Percentiles rank a stretch among this genome's conserved stretches.
phyloP scores from a whole-genome alignment of 2,888 invertebrate genomes.

The Eupithecia abbreviata region DNA sequence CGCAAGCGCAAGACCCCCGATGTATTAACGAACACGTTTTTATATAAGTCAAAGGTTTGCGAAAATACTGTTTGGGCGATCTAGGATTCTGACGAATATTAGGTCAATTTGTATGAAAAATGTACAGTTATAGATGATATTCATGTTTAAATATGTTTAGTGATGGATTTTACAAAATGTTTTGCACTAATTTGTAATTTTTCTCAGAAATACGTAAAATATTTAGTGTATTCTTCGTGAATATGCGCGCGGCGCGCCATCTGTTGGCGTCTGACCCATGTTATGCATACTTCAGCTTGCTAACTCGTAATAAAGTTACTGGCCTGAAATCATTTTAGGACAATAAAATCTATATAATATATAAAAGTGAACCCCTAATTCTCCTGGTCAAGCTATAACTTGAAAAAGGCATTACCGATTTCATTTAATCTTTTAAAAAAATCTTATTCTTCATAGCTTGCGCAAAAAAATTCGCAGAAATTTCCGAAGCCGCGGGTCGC shows the following conservation, averaged over 20 bases:
- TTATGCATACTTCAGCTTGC: no score
- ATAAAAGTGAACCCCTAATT: no score
- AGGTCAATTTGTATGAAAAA: neutral
- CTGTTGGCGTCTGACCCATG: neutral
- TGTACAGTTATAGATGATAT: neutral
- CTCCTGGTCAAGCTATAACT: no score
- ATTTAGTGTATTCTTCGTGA: neutral
- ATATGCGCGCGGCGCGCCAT: neutral
- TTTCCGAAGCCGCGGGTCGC: no score
- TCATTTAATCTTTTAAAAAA: no score
- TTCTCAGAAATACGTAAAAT: neutral
- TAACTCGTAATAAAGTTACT: no score
- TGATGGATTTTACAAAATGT: neutral
- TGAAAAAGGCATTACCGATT: no score
- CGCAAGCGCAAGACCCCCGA: constrained; percentile 20
- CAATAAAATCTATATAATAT: no score
- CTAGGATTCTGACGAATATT: constrained; percentile 11
- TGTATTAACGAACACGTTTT: neutral
- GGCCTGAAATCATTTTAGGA: no score
- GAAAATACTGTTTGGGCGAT: constrained; percentile 27
- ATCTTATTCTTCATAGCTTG: no score
- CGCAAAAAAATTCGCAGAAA: no score
- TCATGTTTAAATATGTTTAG: neutral
- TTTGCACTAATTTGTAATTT: neutral
- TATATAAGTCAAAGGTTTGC: neutral